Evolutionary conservation across 2,113 vertebrate genomes (phyloP), one percentile per base, ranked within the genome.

Genomic region (Zapornia atra): DNA sequence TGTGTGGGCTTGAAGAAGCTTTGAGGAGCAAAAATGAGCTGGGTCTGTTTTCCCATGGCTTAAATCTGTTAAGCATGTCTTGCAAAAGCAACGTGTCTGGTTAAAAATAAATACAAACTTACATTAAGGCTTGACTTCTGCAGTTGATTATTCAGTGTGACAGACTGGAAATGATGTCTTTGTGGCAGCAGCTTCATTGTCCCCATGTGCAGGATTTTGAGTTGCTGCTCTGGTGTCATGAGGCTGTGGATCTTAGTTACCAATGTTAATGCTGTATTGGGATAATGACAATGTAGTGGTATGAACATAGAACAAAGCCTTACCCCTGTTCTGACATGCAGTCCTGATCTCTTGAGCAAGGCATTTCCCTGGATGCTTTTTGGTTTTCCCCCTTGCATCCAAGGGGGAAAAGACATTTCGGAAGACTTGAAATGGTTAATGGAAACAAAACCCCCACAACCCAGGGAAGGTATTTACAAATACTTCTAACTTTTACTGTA

Each of bases 21-120:
- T 95, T 51, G 36, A 71, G 57, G 15, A 70, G 48, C 44, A 68
- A 18, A 86, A 72, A 21, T 80, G 56, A 88, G 42, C 63, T 57
- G 73, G 29, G 21, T 65, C 31, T 63, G 38, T 89, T 88, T 73
- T 84, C 63, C 40, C 8, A 5, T 66, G 76, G n/a, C 72, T 54
- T 79, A 72, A 72, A 50, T 92, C 53, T 53, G 29, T 66, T 48
- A 72, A 85, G 53, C 44, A 25, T 56, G 25, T 48, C 34, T 92
- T n/a, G 51, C 78, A 78, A 88, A 82, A 81, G 25, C 11, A 53
- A 54, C 0, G 0, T 11, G 8, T 33, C 42, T 92, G 68, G 82
- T 95, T 95, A 90, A 88, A 93, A 91, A 88, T 64, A 84, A 94
- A 84, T 82, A 70, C 81, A 88, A 40, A 71, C 69, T 90, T 78